phyloP scores from a whole-genome alignment of 1,140 invertebrate species.

The Cherax quadricarinatus region DNA sequence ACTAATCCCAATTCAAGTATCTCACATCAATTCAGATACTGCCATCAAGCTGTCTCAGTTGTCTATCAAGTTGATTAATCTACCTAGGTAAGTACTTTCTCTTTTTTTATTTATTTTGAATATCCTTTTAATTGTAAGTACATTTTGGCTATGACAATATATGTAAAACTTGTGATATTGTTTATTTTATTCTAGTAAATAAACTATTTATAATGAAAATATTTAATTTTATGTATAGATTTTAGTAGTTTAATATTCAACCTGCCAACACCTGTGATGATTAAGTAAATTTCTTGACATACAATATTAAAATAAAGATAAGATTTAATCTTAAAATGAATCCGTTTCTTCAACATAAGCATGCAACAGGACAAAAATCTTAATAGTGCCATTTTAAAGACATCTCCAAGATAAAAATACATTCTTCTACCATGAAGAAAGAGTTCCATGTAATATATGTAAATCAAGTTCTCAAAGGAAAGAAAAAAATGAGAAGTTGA shows the following conservation, averaged over 20 bases:
- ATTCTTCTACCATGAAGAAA: background rate
- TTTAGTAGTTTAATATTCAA: background rate
- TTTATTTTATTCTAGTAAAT: no score
- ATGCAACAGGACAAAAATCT: slow-evolving; percentile 46
- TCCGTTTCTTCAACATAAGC: background rate
- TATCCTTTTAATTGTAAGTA: no score
- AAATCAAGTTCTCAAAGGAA: background rate
- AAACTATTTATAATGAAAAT: no score
- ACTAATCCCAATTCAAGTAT: no score
- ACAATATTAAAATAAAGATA: background rate
- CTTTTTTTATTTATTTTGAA: no score
- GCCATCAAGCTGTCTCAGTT: no score
- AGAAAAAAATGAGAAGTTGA: background rate
- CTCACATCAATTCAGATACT: no score
- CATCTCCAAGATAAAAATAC: background rate
- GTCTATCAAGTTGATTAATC: no score
- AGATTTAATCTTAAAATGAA: background rate
- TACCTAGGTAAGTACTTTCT: no score
- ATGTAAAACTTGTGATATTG: no score
- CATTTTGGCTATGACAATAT: no score
- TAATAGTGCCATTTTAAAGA: slow-evolving; percentile 5
- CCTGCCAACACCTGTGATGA: slow-evolving; percentile 11
- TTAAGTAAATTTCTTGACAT: background rate
- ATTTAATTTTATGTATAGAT: no score
- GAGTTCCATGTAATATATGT: background rate